Percentiles rank a stretch among this genome's conserved stretches.
These are phyloP conservation scores for Orientallactaga bullata DNA, from an alignment of 2,113 vertebrate species.

Conservation along the genomic window DNA sequence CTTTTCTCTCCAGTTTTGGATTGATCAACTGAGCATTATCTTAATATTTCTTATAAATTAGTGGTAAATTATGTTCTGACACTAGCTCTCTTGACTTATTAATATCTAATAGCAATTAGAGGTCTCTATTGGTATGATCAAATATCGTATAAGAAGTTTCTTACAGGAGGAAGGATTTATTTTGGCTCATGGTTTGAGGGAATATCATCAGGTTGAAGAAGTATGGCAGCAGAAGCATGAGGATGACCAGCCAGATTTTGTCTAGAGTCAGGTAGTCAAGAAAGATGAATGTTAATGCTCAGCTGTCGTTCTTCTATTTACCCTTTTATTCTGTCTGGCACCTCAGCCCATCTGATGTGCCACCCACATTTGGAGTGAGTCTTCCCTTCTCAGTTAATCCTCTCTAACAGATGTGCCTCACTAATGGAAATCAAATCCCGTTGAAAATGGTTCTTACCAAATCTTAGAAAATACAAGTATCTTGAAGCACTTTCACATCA, in stretches of 20 bases:
- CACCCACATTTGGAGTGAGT: background rate
- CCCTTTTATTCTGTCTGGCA: background rate
- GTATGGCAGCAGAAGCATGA: background rate
- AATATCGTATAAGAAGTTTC: no score
- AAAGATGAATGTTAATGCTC: background rate
- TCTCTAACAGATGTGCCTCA: background rate
- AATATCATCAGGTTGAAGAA: background rate
- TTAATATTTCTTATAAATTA: background rate
- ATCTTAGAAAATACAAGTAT: background rate
- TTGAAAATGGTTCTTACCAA: no score
- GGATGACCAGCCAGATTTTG: background rate
- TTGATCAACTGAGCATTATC: background rate
- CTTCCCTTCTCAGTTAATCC: background rate
- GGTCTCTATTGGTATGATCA: background rate
- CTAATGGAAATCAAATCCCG: background rate
- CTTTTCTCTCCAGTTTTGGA: background rate
- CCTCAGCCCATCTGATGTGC: background rate
- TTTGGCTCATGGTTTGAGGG: background rate
- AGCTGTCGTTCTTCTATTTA: background rate
- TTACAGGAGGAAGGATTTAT: background rate
- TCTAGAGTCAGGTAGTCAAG: background rate
- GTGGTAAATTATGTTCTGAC: background rate
- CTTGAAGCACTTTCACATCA: background rate
- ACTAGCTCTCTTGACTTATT: constrained; percentile 4
- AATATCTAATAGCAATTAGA: background rate